Conservation (phyloP, 2,888 invertebrate genomes). For the Caenorhabditis drosophilae region DNA sequence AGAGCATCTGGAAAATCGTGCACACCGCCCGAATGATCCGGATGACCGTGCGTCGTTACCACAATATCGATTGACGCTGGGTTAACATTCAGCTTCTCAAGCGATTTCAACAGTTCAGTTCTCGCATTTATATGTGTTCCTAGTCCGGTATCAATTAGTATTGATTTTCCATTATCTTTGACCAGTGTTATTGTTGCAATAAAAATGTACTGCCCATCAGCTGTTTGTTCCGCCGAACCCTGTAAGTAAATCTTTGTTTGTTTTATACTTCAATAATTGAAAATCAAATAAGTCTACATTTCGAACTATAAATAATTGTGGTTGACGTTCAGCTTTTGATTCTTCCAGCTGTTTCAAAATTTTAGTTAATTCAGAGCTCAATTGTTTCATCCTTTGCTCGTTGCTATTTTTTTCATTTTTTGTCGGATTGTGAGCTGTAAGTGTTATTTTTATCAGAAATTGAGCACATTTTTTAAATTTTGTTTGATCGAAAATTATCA, state of each 20-base stretch:
- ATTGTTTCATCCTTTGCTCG: constrained; percentile 26
- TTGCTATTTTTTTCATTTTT: constrained; percentile 14
- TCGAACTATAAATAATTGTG: constrained; percentile 23
- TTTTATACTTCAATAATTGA: neutral
- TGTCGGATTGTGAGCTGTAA: too few species aligned
- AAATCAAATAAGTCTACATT: constrained; percentile 20
- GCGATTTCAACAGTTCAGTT: constrained; percentile 51
- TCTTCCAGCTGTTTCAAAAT: constrained; percentile 41
- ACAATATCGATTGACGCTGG: constrained; percentile 63
- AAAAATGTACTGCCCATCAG: constrained; percentile 58
- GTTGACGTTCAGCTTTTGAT: constrained; percentile 15
- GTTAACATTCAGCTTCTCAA: constrained; percentile 15
- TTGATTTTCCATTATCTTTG: constrained; percentile 56
- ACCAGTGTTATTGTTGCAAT: constrained; percentile 64
- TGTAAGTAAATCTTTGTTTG: constrained; percentile 16
- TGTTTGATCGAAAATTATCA: too few species aligned
- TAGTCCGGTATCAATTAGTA: constrained; percentile 66
- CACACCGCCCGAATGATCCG: constrained; percentile 58
- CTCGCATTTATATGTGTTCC: constrained; percentile 67
- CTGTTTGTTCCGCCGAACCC: constrained; percentile 64
- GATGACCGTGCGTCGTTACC: constrained; percentile 66
- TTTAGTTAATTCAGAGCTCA: constrained; percentile 46
- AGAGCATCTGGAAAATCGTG: constrained; percentile 57
- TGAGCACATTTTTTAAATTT: too few species aligned
- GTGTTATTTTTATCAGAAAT: too few species aligned